These are phyloP conservation scores for Chalcosyrphus nemorum DNA, from an alignment of 2,888 invertebrate genomes.

Conservation along the genomic window DNA sequence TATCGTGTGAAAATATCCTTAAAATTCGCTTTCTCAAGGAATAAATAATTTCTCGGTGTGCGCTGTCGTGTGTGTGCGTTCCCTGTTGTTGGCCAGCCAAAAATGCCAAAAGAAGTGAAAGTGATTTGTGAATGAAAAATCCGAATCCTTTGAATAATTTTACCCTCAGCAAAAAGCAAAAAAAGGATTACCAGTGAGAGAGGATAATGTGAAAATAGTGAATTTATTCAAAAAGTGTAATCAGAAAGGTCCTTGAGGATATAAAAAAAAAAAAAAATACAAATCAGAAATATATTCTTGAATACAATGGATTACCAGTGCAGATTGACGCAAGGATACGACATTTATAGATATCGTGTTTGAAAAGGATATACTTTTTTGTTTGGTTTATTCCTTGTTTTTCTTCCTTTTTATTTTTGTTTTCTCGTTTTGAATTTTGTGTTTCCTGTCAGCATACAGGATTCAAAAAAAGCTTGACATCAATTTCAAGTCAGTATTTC, in stretches of 20 bases:
- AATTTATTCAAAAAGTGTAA: slow-evolving; percentile 1
- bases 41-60: slow-evolving; percentile 52
- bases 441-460: slow-evolving; percentile 8
- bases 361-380: slow-evolving; percentile 57
- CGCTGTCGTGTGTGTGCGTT: slow-evolving; percentile 21
- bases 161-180: not conserved
- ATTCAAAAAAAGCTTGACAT: not conserved
- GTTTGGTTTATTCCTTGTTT: slow-evolving; percentile 33
- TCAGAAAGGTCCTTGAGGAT: slow-evolving; percentile 39
- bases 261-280: slow-evolving; percentile 26
- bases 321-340: slow-evolving; percentile 67
- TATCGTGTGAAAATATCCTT: slow-evolving; percentile 71
- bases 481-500: slow-evolving; percentile 33
- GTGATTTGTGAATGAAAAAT: slow-evolving; percentile 66
- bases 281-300: too few species aligned
- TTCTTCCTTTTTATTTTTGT: slow-evolving; percentile 30
- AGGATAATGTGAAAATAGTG: slow-evolving; percentile 58
- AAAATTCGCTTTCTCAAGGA: slow-evolving; percentile 56
- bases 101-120: slow-evolving; percentile 39
- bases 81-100: slow-evolving; percentile 28
- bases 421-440: slow-evolving; percentile 17
- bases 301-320: slow-evolving; percentile 71
- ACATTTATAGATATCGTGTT: slow-evolving; percentile 38
- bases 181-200: slow-evolving; percentile 69
- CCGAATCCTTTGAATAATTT: slow-evolving; percentile 34